Conservation (phyloP, 2,888 invertebrate genomes). For the Hyposoter didymator region DNA sequence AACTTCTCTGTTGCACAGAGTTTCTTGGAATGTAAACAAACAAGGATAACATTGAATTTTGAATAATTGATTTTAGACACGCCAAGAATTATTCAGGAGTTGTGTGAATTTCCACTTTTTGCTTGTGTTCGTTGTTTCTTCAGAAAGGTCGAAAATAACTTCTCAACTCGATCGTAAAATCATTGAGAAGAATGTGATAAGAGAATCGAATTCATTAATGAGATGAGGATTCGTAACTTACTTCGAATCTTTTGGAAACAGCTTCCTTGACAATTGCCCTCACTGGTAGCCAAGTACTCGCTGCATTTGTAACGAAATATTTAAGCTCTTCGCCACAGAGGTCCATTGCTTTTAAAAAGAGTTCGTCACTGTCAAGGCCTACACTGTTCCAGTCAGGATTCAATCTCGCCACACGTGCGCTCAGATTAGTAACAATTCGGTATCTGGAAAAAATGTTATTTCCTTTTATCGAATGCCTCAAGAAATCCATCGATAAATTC, state of each 20-base stretch:
- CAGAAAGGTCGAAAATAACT: neutral
- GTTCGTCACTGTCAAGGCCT: slow-evolving; percentile 85
- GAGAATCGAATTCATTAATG: neutral
- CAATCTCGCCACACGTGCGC: slow-evolving; percentile 90
- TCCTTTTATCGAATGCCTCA: neutral
- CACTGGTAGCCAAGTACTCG: slow-evolving; percentile 94
- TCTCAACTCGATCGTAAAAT: neutral
- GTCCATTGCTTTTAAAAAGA: slow-evolving; percentile 92
- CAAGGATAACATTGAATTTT: neutral
- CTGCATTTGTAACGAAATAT: slow-evolving; percentile 86
- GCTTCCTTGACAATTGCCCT: slow-evolving; percentile 90
- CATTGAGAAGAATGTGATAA: neutral
- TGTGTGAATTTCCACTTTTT: no score
- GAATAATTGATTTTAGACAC: neutral
- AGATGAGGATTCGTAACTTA: slow-evolving; percentile 76
- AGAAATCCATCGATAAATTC: neutral
- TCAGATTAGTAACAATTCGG: slow-evolving; percentile 91
- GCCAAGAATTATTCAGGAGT: neutral
- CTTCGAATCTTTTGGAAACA: slow-evolving; percentile 88
- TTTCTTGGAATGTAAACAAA: no score
- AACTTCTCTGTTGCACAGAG: no score
- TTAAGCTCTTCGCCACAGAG: slow-evolving; percentile 93
- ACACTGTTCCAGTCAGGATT: slow-evolving; percentile 94
- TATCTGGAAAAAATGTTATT: slow-evolving; percentile 84
- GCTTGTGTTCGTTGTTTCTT: neutral